phyloP scores from a whole-genome alignment of 2,113 vertebrate species.

The Catharus minimus region DNA sequence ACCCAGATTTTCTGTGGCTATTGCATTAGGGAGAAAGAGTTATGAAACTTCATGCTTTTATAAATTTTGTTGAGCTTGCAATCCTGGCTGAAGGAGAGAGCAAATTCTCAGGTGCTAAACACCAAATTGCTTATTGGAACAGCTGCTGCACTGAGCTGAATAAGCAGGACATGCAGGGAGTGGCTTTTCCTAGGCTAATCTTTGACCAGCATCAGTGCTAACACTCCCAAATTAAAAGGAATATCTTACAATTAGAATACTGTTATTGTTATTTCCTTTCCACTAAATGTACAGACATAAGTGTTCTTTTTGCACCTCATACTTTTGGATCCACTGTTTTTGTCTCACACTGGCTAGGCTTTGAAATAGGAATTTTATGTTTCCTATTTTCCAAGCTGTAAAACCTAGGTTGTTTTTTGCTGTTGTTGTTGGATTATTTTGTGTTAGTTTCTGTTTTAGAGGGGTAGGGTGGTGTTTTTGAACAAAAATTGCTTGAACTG shows the following conservation, averaged over 20 bases:
- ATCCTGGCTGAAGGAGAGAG: slow-evolving; percentile 64
- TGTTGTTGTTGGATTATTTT: neutral
- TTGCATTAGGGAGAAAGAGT: slow-evolving; percentile 39
- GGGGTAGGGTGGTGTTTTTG: neutral
- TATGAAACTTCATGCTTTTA: slow-evolving; percentile 63
- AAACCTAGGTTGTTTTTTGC: neutral
- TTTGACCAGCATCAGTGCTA: slow-evolving; percentile 3
- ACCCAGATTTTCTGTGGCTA: slow-evolving; percentile 50
- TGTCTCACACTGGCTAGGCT: neutral
- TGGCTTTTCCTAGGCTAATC: neutral
- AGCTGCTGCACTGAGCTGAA: slow-evolving; percentile 74
- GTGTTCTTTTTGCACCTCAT: neutral
- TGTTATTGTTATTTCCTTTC: neutral
- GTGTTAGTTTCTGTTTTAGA: neutral
- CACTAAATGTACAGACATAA: neutral
- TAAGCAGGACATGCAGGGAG: slow-evolving; percentile 65
- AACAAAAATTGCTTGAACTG: neutral
- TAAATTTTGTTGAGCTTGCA: slow-evolving; percentile 78
- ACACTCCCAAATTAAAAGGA: neutral
- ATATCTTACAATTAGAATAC: neutral
- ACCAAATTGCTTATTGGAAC: slow-evolving; percentile 75
- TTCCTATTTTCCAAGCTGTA: neutral
- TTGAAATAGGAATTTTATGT: neutral
- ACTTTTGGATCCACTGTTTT: neutral
- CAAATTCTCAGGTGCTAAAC: slow-evolving; percentile 74